phyloP scores from a whole-genome alignment of 2,888 invertebrate species.

The Polymixis flavicincta region DNA sequence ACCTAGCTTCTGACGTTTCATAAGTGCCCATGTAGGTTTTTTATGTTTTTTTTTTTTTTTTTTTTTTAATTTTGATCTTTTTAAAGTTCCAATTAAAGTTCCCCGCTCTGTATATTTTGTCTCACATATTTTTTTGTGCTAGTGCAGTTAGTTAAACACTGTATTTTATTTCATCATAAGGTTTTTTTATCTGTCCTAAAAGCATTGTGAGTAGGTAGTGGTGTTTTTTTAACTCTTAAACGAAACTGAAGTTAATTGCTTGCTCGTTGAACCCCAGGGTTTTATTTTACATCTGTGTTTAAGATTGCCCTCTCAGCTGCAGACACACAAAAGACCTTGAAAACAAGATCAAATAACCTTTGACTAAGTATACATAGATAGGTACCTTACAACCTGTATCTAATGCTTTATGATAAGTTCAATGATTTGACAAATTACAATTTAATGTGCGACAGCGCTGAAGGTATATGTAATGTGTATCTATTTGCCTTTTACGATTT shows the following conservation, averaged over 20 bases:
- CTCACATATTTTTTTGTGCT: not conserved
- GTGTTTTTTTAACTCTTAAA: not conserved
- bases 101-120: not conserved
- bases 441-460: too few species aligned
- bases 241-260: not conserved
- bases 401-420: slow-evolving; percentile 1
- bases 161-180: too few species aligned
- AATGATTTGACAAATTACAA: slow-evolving; percentile 16
- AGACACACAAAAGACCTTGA: slow-evolving; percentile 3
- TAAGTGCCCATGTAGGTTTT: too few species aligned
- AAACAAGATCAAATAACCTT: slow-evolving; percentile 8
- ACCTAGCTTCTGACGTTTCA: too few species aligned
- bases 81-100: too few species aligned
- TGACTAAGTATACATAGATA: too few species aligned
- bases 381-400: not conserved
- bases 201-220: too few species aligned
- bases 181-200: too few species aligned
- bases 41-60: too few species aligned
- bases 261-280: not conserved
- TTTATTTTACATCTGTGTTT: not conserved
- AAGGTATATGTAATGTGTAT: too few species aligned
- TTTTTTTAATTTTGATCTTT: too few species aligned
- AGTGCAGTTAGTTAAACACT: not conserved
- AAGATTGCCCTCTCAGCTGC: not conserved
- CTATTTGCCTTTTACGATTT: too few species aligned